Base-by-base conservation (phyloP, 2,888 invertebrate species). In the Microplitis deprimator region DNA sequence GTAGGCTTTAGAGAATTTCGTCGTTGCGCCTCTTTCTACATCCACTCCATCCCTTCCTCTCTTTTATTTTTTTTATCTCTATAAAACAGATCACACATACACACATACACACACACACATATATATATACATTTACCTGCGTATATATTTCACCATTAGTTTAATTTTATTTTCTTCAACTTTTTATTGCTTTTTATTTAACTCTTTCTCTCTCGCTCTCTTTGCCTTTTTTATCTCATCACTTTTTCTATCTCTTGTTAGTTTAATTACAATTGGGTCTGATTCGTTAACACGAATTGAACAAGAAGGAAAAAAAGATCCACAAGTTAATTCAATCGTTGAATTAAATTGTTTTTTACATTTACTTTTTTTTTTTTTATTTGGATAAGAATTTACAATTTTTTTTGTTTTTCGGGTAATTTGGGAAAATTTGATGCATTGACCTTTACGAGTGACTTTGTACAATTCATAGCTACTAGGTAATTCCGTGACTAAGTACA, bases 1-100 rank as follows among this genome's bases (percentile, higher is more conserved):
- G 50, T 50, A 50, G 81, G 81, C 80, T 81, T 79, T 80, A 79
- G 78, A 80, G 75, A 77, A 71, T 67, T 79, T 73, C 67, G 70
- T 74, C 69, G 71, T 59, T 69, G 67, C 65, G 64, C 74, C 74
- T 73, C 68, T 60, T 50, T 50, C 50, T 50, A 8, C 50, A 50
- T 64, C 62, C 41, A 39, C 72, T 50, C 65, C 61, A 64, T 77
- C 70, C 65, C 68, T 70, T 17, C 68, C 64, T 72, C 60, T 68
- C 59, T 67, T 67, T 41, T 68, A 40, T 68, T 69, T 70, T 38
- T 50, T 50, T 68, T 64, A 13, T 68, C 13, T 50, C 69, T 39
- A 68, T 39, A 67, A 41, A 50, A 40, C 40, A 40, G 17, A 68
- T 29, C 70, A 39, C 64, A 38, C 5, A 69, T 69, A 64, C 64